phyloP scores from a whole-genome alignment of 2,888 invertebrate genomes.

The Cynaeus angustus region DNA sequence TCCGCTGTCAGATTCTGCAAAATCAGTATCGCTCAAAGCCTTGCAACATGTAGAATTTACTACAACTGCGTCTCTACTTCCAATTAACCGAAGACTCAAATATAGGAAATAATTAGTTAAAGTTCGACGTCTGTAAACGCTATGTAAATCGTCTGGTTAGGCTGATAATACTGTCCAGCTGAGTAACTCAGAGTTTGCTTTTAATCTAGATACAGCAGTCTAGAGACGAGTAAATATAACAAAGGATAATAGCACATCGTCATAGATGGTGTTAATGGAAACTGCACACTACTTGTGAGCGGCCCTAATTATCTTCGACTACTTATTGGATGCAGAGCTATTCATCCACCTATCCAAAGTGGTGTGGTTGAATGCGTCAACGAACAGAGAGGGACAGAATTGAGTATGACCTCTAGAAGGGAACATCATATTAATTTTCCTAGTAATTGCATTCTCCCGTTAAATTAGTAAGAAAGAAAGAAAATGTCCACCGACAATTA shows the following conservation, averaged over 20 bases:
- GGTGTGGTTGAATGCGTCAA: too few species aligned
- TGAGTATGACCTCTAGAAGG: too few species aligned
- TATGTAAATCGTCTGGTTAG: constrained; percentile 36
- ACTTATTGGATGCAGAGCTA: constrained; percentile 32
- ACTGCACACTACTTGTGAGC: constrained; percentile 52
- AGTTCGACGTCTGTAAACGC: constrained; percentile 18
- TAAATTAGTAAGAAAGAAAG: too few species aligned
- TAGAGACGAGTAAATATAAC: constrained; percentile 52
- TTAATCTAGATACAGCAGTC: constrained; percentile 50
- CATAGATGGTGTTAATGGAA: constrained; percentile 54
- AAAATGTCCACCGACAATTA: too few species aligned
- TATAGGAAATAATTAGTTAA: constrained; percentile 9
- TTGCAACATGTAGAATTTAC: too few species aligned
- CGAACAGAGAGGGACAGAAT: too few species aligned
- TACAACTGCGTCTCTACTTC: background rate
- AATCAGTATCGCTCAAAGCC: too few species aligned
- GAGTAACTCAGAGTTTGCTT: constrained; percentile 51
- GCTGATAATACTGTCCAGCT: constrained; percentile 52
- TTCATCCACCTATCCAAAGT: background rate
- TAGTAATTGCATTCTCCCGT: too few species aligned
- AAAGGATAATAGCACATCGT: constrained; percentile 50
- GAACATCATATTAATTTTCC: too few species aligned
- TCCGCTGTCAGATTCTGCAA: too few species aligned
- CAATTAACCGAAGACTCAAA: too few species aligned
- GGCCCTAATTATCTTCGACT: constrained; percentile 31